Base-by-base conservation (phyloP, 2,888 invertebrate species). In the Ichneumoninae sp. region DNA sequence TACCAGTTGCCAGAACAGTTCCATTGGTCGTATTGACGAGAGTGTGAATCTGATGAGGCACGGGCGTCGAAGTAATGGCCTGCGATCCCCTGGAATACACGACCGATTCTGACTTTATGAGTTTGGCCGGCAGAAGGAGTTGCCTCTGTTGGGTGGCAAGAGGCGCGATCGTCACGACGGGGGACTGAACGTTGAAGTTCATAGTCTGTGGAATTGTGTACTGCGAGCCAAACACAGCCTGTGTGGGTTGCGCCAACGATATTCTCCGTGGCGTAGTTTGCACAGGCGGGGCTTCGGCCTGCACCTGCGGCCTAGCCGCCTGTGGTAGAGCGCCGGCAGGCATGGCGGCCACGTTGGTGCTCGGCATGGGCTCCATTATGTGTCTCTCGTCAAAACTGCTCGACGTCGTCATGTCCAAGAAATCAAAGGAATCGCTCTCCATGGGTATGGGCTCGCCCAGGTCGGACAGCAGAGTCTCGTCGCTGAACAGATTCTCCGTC, bases 1-100 rank as follows among this genome's bases (percentile, higher is more conserved):
- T 47, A 94, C 94, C 96, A 75, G 96, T 95, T 1, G 97, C 95
- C 86, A 97, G 94, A 36, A 97, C 95, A 72, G 97, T 95, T 19
- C 96, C 96, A 93, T 94, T 95, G 52, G 95, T 95, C 71, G 95
- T 95, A 80, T 96, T 95, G 40, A 96, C 95, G 74, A 96, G 94
- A 82, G 96, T 96, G 89, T 96, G 96, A 87, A 96, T 94, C 91
- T 91, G 93, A 88, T 93, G 93, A 19, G 91, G 93, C 47, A 92
- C 92, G 26, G 93, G 90, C 62, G 91, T 89, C 3, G 93, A 91
- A 66, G 89, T 91, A 22, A 91, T 88, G 22, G 92, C 89, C 65
- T 87, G 88, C 0, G 93, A 88, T 50, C 89, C 90, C 69, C 91
- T 89, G 1, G 93, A 91, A 84, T 93, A 93, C 30, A 93, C 91